Conservation (phyloP, 2,113 vertebrate genomes). For the Passer domesticus region DNA sequence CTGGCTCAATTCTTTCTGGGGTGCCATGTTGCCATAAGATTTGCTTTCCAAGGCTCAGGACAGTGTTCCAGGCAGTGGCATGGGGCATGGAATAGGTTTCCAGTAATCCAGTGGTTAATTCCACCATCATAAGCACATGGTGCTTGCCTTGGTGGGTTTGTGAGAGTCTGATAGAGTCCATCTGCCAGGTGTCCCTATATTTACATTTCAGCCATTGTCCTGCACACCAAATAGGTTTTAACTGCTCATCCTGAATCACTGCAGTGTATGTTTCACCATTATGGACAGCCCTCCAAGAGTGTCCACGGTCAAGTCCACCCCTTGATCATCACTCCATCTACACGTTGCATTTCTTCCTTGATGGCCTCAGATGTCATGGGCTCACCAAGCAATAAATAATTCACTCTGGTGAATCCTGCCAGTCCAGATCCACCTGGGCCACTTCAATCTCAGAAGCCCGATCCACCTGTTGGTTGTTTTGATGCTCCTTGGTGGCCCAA, state of each 20-base stretch:
- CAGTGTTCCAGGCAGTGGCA: neutral
- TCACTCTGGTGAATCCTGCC: neutral
- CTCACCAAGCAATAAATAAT: neutral
- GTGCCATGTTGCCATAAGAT: neutral
- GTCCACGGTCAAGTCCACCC: neutral
- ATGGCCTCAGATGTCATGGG: neutral
- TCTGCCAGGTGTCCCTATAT: neutral
- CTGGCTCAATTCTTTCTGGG: neutral
- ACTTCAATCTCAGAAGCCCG: neutral
- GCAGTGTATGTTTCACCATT: neutral
- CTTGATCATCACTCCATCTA: neutral
- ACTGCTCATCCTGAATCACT: neutral
- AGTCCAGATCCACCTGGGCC: neutral
- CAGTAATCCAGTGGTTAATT: neutral
- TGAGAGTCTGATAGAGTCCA: neutral
- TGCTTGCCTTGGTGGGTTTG: neutral
- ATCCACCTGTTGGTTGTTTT: neutral
- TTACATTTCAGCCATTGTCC: neutral
- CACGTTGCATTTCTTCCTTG: neutral
- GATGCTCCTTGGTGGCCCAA: neutral
- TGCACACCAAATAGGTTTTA: neutral
- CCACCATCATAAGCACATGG: neutral
- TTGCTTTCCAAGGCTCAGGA: neutral
- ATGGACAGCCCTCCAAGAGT: no score
- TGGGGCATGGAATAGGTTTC: rapidly evolving